Evolutionary conservation across 1,140 invertebrate genomes (phyloP).

Genomic region (Drosophila tani): DNA sequence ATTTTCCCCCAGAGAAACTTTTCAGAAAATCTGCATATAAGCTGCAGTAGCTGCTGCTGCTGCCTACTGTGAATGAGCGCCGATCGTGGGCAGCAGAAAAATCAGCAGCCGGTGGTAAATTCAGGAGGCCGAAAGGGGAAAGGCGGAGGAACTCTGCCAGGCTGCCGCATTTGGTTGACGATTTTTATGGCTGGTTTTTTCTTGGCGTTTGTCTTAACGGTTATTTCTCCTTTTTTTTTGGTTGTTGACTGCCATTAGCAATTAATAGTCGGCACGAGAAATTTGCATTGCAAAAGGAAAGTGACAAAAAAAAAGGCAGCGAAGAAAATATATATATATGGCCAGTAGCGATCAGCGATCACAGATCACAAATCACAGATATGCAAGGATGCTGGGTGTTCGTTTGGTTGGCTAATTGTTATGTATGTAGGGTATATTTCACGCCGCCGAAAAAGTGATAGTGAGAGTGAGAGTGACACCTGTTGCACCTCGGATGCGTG

Average conservation of each 20-base stretch:
- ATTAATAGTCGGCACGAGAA: conserved; percentile 81
- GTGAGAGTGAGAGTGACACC: conserved; percentile 63
- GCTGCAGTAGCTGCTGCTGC: conserved; percentile 28
- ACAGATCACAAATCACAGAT: conserved; percentile 57
- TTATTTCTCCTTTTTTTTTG: conserved; percentile 48
- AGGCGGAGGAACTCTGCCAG: conserved; percentile 12
- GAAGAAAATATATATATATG: conserved; percentile 17
- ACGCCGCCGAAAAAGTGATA: conserved; percentile 61
- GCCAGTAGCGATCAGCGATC: conserved; percentile 51
- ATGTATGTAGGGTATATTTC: conserved; percentile 65
- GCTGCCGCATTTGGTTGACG: conserved; percentile 66
- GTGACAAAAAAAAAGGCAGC: conserved; percentile 64
- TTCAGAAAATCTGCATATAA: conserved; percentile 41
- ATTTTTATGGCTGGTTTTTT: conserved; percentile 72
- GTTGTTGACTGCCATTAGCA: conserved; percentile 71
- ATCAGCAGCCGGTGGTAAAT: conserved; percentile 26
- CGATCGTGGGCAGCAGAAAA: conserved; percentile 53
- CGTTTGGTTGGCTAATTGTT: conserved; percentile 67
- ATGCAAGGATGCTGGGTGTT: conserved; percentile 51
- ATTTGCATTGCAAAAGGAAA: conserved; percentile 81
- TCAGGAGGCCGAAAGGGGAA: conserved; percentile 11
- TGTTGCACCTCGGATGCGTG: conserved; percentile 45
- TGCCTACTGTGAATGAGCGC: conserved; percentile 48
- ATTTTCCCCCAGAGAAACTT: conserved; percentile 40
- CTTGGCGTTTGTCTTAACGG: conserved; percentile 43